phyloP scores from a whole-genome alignment of 1,140 invertebrate genomes.

The Gonatopus flavifemur region DNA sequence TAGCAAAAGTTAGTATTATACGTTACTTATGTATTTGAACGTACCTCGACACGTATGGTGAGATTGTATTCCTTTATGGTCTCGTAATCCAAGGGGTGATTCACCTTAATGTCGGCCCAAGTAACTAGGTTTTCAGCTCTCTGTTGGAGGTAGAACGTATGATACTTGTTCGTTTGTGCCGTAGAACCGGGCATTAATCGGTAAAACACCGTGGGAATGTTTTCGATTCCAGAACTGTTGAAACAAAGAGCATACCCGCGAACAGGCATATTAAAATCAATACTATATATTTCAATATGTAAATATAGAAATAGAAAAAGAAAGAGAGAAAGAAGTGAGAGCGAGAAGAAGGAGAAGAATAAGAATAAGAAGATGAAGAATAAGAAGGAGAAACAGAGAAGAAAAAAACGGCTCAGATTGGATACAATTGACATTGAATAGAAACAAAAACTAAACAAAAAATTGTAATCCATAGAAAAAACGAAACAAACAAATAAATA shows the following conservation, averaged over 20 bases:
- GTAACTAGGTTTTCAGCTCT: constrained; percentile 85
- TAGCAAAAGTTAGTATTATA: too few relatives aligned
- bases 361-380: too few relatives aligned
- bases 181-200: constrained; percentile 91
- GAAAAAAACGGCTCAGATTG: too few relatives aligned
- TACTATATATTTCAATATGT: background rate
- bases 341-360: too few relatives aligned
- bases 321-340: too few relatives aligned
- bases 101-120: constrained; percentile 94
- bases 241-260: too few relatives aligned
- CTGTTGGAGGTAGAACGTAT: constrained; percentile 94
- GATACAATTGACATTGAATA: too few relatives aligned
- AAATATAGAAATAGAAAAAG: too few relatives aligned
- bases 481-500: too few relatives aligned
- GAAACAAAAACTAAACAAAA: too few relatives aligned
- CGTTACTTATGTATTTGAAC: constrained; percentile 28
- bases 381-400: too few relatives aligned
- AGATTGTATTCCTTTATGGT: constrained; percentile 94
- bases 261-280: background rate
- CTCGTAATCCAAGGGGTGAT: constrained; percentile 93
- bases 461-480: too few relatives aligned
- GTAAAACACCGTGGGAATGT: constrained; percentile 94
- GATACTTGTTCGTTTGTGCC: constrained; percentile 92
- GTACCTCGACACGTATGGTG: constrained; percentile 92
- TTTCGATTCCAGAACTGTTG: constrained; percentile 90